phyloP scores from a whole-genome alignment of 2,797 vertebrate genomes.

The Morus bassanus region DNA sequence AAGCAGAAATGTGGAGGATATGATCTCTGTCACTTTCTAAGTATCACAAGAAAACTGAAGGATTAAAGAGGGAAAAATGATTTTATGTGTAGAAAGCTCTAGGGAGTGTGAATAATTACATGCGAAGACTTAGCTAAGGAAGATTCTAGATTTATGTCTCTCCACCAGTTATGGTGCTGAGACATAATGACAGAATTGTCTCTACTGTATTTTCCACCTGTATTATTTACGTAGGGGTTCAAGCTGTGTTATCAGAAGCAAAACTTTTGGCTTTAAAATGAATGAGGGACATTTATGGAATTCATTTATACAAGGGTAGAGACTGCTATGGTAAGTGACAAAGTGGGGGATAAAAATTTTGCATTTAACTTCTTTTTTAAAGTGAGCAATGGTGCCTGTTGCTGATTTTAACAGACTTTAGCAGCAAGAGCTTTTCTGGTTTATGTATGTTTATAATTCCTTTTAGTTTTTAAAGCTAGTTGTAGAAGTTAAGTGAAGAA shows the following conservation, averaged over 20 bases:
- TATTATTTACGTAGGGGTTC: background rate
- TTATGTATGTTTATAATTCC: background rate
- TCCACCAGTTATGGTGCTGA: background rate
- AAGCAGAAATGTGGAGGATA: background rate
- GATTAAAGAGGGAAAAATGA: background rate
- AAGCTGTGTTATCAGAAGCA: background rate
- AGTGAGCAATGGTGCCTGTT: background rate
- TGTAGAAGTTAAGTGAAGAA: background rate
- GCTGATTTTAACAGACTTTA: background rate
- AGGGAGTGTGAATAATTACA: background rate
- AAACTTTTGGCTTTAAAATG: background rate
- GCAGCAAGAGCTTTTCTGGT: background rate
- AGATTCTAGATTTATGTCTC: background rate
- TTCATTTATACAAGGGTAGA: background rate
- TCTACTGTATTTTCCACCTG: background rate
- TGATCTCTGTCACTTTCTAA: background rate
- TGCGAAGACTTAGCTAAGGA: background rate
- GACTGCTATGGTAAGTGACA: background rate
- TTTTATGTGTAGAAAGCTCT: background rate
- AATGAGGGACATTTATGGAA: background rate
- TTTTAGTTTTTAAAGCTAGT: background rate
- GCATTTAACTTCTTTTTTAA: background rate
- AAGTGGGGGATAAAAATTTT: background rate
- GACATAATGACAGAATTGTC: background rate
- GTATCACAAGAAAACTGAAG: background rate